Conservation (phyloP, 2,888 invertebrate species). For the Leptinotarsa peninsularis region DNA sequence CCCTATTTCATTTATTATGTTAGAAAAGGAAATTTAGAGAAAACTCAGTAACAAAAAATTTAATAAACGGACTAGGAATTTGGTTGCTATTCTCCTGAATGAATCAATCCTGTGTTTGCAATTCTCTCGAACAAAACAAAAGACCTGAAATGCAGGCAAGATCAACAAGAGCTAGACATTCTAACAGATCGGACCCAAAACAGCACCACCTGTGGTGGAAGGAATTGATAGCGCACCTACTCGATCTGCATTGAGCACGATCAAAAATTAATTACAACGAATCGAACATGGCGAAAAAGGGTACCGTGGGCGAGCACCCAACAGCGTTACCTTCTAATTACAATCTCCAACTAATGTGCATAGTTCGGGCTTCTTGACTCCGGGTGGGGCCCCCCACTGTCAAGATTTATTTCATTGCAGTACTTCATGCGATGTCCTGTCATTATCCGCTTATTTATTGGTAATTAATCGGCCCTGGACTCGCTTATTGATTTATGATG, state of each 20-base stretch:
- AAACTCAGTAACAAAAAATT: too few species aligned
- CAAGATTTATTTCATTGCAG: constrained; percentile 58
- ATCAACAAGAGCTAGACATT: too few species aligned
- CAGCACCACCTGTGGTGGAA: constrained; percentile 1
- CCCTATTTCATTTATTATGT: too few species aligned
- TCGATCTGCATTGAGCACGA: not conserved
- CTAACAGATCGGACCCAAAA: not conserved
- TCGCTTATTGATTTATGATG: constrained; percentile 42
- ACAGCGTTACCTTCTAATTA: constrained; percentile 40
- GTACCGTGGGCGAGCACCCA: constrained; percentile 36
- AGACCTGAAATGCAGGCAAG: too few species aligned
- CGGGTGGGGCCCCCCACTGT: constrained; percentile 43
- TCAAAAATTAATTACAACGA: constrained; percentile 23
- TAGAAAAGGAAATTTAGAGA: too few species aligned
- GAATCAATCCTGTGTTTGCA: too few species aligned
- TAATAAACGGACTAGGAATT: too few species aligned
- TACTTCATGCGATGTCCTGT: constrained; percentile 55
- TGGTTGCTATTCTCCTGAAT: too few species aligned
- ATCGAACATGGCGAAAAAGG: constrained; percentile 20
- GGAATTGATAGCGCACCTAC: not conserved
- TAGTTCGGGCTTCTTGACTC: constrained; percentile 36
- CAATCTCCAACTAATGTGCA: constrained; percentile 42
- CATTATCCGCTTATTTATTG: constrained; percentile 59
- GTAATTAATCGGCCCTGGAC: constrained; percentile 56
- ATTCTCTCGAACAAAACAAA: too few species aligned